Conservation (phyloP, 2,113 vertebrate genomes). For the Coptodon bakossiorum region DNA sequence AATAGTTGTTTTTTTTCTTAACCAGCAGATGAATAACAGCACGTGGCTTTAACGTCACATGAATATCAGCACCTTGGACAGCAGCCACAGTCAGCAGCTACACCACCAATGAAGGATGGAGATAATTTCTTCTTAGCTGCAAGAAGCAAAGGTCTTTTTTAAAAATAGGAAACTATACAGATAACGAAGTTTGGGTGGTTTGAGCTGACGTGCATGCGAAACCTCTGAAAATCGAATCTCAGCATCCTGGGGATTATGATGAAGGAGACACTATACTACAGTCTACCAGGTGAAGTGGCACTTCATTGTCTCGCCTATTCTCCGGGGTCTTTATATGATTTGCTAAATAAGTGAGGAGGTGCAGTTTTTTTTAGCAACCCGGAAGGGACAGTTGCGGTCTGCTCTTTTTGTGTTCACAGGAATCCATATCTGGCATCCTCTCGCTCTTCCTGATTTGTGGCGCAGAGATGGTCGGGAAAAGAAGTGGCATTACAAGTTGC, state of each 20-base stretch:
- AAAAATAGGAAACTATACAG: not conserved
- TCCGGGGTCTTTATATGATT: not conserved
- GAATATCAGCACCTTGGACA: conserved; percentile 62
- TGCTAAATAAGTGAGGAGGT: not conserved
- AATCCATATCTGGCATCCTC: conserved; percentile 8
- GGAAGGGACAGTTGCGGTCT: not conserved
- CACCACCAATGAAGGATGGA: conserved; percentile 13
- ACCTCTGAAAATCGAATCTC: not conserved
- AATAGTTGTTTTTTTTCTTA: not conserved
- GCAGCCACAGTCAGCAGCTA: conserved; percentile 8
- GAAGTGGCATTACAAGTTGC: conserved; percentile 1
- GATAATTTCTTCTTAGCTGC: not conserved
- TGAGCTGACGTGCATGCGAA: not conserved
- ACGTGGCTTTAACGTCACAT: conserved; percentile 55
- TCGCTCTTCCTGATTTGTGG: conserved; percentile 13
- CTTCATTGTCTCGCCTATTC: not conserved
- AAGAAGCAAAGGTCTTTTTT: not conserved
- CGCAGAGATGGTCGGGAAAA: conserved; percentile 23
- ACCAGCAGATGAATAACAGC: not conserved
- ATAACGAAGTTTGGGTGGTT: not conserved
- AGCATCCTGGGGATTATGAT: not conserved
- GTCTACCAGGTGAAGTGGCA: not conserved
- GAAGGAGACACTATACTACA: not conserved
- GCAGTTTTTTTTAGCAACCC: not conserved
- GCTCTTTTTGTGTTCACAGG: not conserved